Percentiles rank a stretch among this genome's conserved stretches.
phyloP scores from a whole-genome alignment of 2,888 invertebrate species.

The Hirtodrosophila cameraria region DNA sequence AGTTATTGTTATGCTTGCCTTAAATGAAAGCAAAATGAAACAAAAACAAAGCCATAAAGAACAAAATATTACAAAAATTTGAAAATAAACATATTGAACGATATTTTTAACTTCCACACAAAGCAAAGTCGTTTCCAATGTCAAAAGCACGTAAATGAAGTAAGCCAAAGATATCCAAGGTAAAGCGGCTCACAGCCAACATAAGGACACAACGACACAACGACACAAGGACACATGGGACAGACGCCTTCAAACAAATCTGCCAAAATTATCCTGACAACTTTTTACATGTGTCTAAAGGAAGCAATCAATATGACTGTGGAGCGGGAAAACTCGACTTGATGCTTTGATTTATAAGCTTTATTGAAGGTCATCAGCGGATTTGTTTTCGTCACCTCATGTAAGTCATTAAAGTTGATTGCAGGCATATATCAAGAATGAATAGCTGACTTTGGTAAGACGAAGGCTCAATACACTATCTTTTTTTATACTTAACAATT shows the following conservation, averaged over 20 bases:
- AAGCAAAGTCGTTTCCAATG: background rate
- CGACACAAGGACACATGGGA: background rate
- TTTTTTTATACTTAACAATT: too few species aligned
- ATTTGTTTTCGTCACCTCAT: slow-evolving; percentile 19
- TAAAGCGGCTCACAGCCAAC: background rate
- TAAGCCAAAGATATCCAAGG: slow-evolving; percentile 29
- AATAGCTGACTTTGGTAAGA: too few species aligned
- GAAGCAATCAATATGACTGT: slow-evolving; percentile 54
- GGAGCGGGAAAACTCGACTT: slow-evolving; percentile 3
- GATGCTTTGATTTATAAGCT: slow-evolving; percentile 57
- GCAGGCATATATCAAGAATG: slow-evolving; percentile 11
- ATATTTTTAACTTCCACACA: background rate
- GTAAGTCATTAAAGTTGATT: slow-evolving; percentile 58
- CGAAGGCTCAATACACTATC: slow-evolving; percentile 2
- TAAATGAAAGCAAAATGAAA: background rate
- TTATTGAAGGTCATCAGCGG: slow-evolving; percentile 55
- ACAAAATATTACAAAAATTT: background rate
- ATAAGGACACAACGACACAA: slow-evolving; percentile 1
- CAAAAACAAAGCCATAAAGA: background rate
- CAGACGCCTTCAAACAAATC: slow-evolving; percentile 39
- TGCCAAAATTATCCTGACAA: slow-evolving; percentile 50
- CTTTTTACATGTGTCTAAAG: slow-evolving; percentile 44
- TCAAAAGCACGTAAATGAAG: slow-evolving; percentile 19
- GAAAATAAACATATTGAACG: background rate
- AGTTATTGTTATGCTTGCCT: too few species aligned